A percentile compares a stretch with the other conserved stretches of the same genome.
These are phyloP conservation scores for Sparidentex hasta DNA, from an alignment of 2,797 vertebrate species.

Conservation along the genomic window DNA sequence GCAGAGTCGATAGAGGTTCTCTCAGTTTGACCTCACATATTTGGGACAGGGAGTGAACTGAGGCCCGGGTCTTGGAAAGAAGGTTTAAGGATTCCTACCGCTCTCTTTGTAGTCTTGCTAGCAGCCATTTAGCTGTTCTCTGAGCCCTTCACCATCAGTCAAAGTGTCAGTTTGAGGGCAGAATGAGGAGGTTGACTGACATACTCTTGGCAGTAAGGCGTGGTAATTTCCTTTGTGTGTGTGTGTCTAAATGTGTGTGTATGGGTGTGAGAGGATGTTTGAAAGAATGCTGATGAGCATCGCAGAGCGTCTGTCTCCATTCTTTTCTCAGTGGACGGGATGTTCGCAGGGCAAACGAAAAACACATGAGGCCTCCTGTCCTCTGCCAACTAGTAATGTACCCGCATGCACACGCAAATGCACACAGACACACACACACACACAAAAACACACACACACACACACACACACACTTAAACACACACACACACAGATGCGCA, in stretches of 20 bases:
- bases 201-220: conserved; percentile 74
- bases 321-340: conserved; percentile 82
- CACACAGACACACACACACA: conserved; percentile 17
- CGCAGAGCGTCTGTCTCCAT: conserved; percentile 79
- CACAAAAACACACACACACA: conserved; percentile 18
- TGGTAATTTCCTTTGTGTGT: conserved; percentile 75
- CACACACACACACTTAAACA: conserved; percentile 57
- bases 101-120: conserved; percentile 79
- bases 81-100: conserved; percentile 68
- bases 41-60: conserved; percentile 62
- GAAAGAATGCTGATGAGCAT: conserved; percentile 81
- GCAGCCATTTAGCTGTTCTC: conserved; percentile 77
- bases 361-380: conserved; percentile 81
- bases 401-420: conserved; percentile 55
- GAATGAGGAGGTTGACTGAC: conserved; percentile 78
- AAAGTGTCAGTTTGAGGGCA: conserved; percentile 79
- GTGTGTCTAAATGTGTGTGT: conserved; percentile 51
- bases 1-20: conserved; percentile 35
- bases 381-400: conserved; percentile 83
- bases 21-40: conserved; percentile 70
- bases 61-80: conserved; percentile 69
- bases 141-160: conserved; percentile 78
- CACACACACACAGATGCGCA: conserved; percentile 25
- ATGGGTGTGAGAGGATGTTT: conserved; percentile 78
- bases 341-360: conserved; percentile 84